Evolutionary conservation across 2,888 invertebrate genomes (phyloP).

Genomic region (Agriopis leucophaearia): DNA sequence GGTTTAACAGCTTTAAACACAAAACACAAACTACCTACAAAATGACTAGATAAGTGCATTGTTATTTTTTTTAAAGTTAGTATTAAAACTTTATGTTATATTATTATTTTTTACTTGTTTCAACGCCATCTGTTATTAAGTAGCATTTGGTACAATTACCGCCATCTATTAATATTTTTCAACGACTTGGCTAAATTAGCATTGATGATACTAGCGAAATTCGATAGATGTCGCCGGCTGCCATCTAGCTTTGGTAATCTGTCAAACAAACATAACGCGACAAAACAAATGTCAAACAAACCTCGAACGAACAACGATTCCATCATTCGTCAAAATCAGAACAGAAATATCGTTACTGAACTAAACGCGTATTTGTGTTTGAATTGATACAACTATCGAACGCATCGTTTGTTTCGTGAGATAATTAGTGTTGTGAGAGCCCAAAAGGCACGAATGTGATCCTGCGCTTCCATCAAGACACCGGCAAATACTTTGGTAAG

Average conservation of each 20-base stretch:
- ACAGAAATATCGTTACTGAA: too few species aligned
- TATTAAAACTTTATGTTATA: too few species aligned
- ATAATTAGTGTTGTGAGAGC: not conserved
- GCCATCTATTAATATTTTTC: not conserved
- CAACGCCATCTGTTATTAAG: not conserved
- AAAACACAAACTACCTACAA: too few species aligned
- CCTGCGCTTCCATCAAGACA: not conserved
- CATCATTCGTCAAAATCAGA: not conserved
- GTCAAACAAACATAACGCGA: not conserved
- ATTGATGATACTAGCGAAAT: not conserved
- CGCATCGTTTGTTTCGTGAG: not conserved
- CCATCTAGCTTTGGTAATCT: not conserved
- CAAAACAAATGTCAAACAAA: conserved; percentile 2
- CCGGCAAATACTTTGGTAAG: conserved; percentile 5
- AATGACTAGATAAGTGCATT: too few species aligned
- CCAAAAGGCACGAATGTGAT: not conserved
- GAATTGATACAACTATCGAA: not conserved
- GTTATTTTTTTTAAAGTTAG: too few species aligned
- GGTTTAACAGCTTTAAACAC: too few species aligned
- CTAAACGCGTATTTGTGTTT: too few species aligned
- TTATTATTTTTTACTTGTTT: not conserved
- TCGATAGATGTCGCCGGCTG: conserved; percentile 12
- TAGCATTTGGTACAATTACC: not conserved
- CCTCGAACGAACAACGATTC: too few species aligned
- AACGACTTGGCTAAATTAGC: not conserved